A percentile compares a stretch with the other conserved stretches of the same genome.
Evolutionary conservation across 2,113 vertebrate species (phyloP).

Genomic region (Calypte anna): DNA sequence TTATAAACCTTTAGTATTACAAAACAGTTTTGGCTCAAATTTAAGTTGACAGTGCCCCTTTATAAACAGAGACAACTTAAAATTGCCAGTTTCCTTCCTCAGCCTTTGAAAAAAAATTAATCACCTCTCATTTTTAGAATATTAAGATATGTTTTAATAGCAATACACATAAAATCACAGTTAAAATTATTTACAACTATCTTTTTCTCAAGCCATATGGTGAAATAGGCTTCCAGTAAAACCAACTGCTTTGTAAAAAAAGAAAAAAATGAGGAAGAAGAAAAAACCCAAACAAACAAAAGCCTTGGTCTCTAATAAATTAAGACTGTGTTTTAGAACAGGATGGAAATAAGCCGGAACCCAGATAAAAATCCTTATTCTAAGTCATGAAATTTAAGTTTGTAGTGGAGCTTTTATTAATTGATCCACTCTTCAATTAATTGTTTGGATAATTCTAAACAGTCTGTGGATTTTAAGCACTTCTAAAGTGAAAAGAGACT

Average conservation of each 20-base stretch:
- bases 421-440: conserved; percentile 13
- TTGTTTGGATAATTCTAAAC: background rate
- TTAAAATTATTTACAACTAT: conserved; percentile 74
- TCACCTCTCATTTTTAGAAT: conserved; percentile 32
- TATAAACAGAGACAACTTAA: background rate
- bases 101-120: conserved; percentile 16
- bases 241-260: conserved; percentile 56
- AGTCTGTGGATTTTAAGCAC: background rate
- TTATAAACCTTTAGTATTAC: conserved; percentile 41
- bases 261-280: background rate
- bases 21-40: conserved; percentile 14
- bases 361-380: conserved; percentile 43
- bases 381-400: conserved; percentile 24
- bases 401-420: conserved; percentile 34
- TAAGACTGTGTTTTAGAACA: conserved; percentile 50
- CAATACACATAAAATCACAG: background rate
- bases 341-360: conserved; percentile 24
- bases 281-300: background rate
- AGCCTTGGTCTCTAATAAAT: conserved; percentile 54
- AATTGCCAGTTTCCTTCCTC: background rate
- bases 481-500: conserved; percentile 1
- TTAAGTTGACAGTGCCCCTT: background rate
- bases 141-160: conserved; percentile 44
- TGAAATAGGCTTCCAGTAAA: conserved; percentile 73
- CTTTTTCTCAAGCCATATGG: conserved; percentile 73